These are phyloP conservation scores for Caenorhabditis inopinata DNA, from an alignment of 1,140 invertebrate genomes.

Conservation along the genomic window DNA sequence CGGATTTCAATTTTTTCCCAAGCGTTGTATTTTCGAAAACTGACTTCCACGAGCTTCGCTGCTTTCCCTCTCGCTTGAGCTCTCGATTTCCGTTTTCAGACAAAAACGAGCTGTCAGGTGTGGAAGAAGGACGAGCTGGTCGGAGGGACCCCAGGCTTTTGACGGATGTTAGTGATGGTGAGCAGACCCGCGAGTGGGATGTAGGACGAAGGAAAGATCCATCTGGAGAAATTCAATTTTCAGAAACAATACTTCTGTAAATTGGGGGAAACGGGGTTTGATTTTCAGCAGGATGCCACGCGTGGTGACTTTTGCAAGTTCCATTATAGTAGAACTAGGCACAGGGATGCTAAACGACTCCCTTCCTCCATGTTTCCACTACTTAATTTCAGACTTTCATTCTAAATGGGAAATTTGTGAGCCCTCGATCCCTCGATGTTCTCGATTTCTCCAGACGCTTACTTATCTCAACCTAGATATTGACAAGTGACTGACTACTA, in stretches of 20 bases:
- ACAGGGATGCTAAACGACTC: not conserved
- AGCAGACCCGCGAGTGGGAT: not conserved
- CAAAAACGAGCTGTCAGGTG: not conserved
- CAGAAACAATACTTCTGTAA: too few relatives aligned
- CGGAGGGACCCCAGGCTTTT: not conserved
- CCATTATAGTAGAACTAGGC: too few relatives aligned
- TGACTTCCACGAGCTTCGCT: slow-evolving; percentile 6
- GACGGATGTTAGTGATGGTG: not conserved
- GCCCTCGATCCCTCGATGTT: too few relatives aligned
- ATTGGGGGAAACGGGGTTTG: too few relatives aligned
- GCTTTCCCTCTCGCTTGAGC: not conserved
- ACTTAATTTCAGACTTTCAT: too few relatives aligned
- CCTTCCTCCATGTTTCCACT: too few relatives aligned
- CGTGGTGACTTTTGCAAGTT: too few relatives aligned
- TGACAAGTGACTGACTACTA: not conserved
- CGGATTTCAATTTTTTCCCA: not conserved
- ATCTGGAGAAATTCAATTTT: not conserved
- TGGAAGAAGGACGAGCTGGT: not conserved
- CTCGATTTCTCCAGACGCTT: too few relatives aligned
- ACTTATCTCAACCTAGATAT: too few relatives aligned
- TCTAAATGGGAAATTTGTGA: too few relatives aligned
- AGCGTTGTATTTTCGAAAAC: not conserved
- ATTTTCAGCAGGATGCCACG: too few relatives aligned
- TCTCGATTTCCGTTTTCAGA: not conserved
- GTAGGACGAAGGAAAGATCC: not conserved